Evolutionary conservation across 2,113 vertebrate species (phyloP), one percentile per base, ranked within the genome.

Genomic region (Cromileptes altivelis): DNA sequence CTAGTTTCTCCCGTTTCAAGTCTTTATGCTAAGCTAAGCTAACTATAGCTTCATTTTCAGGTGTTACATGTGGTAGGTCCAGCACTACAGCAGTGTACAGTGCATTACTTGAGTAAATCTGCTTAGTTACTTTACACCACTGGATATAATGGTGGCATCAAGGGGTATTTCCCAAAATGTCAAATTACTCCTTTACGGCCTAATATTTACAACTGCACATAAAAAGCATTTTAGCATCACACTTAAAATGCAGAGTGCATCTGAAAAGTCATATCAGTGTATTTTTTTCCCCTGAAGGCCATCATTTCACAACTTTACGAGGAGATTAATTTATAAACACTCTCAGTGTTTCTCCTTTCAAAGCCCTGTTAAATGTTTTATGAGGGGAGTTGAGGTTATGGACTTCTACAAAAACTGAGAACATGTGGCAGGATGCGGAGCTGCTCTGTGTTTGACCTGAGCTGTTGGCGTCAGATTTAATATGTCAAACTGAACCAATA

Each of bases 401-500:
- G 81, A 90, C 85, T 71, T 56, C 47, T 27, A 18, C 74, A 80
- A 12, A 89, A 88, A 86, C 61, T 33, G 75, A 71, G 84, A 87
- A 90, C 93, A 92, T 85, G 75, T 92, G 91, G 75, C 19, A 9
- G 67, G 83, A 78, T 57, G 74, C 65, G 62, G 70, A 80, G 84
- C 85, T 85, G 89, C 88, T 89, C 80, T 75, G 87, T 57, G 62
- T 89, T 91, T 86, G 89, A 91, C 86, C 88, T 57, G 70, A 90
- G 83, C 89, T 79, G 65, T 88, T 91, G 91, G 85, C 91, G 76
- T 72, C 91, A 78, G 82, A 82, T 87, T 93, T 91, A 93, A 93
- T 91, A 83, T 78, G 89, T 94, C 93, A 92, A 88, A 94, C 93
- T 87, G 93, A 92, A 89, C 60, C 80, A 63, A 69, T 78, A 40